Evolutionary conservation across 2,888 invertebrate genomes (phyloP), one percentile per base, ranked within the genome.

Genomic region (Melanophora roralis): DNA sequence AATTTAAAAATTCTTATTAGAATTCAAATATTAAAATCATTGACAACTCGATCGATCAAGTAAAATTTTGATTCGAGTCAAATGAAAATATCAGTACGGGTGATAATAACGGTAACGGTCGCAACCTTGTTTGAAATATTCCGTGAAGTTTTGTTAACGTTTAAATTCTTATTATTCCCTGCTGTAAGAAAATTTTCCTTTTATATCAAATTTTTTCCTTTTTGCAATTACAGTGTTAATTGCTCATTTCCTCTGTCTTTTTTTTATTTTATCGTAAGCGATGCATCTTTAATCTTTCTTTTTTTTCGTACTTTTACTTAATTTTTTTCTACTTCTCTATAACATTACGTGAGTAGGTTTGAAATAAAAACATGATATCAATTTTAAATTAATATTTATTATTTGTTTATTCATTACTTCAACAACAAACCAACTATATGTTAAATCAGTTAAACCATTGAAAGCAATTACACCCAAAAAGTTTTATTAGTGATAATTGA

Each of bases 321-420:
- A 14, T 40, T 43, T 43, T 43, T 16, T 16, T 11, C 12, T 38
- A 38, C 16, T 16, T 49, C 12, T 23, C 47, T 40, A 11, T 40
- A 27, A 51, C 40, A 40, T 55, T 55, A 55, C 43, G 55, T 68
- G 32, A 68, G 55, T 45, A 45, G 45, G 8, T 5, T 34, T n/a
- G n/a, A n/a, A n/a, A n/a, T n/a, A n/a, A 34, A 32, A 62, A 62
- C 53, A 62, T 60, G 45, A 45, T 57, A 64, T 64, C 71, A 57
- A 71, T 71, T 76, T 64, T 9, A 49, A 76, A 43, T 12, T 34
- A 71, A 71, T 71, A 57, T 69, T n/a, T n/a, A n/a, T n/a, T n/a
- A n/a, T n/a, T n/a, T 76, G 64, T 64, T 49, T 49, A 14, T 38
- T 74, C 43, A 45, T 65, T 64, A 11, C 59, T 40, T 40, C 21